These are phyloP conservation scores for Drosophila koepferae DNA, from an alignment of 2,888 invertebrate genomes.

Conservation along the genomic window DNA sequence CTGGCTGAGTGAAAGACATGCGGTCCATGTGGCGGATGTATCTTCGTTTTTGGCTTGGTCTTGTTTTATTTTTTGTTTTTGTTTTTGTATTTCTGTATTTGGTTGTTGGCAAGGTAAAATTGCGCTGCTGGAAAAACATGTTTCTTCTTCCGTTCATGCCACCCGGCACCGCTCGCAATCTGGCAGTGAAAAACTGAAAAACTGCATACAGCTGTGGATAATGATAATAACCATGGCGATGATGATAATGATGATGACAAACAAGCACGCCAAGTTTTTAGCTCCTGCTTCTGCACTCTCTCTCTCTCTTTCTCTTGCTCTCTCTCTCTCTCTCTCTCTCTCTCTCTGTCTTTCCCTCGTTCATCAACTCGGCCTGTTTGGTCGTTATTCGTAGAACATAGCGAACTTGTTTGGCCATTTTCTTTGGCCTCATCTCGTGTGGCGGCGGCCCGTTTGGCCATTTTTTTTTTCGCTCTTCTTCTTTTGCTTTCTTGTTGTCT, in stretches of 20 bases:
- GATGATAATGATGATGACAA: constrained; percentile 53
- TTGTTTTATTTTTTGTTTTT: constrained; percentile 16
- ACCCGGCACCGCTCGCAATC: constrained; percentile 8
- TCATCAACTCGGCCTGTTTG: constrained; percentile 19
- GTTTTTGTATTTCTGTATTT: constrained; percentile 36
- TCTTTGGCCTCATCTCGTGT: constrained; percentile 49
- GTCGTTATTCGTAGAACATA: constrained; percentile 60
- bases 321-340: not conserved
- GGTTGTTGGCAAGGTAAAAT: constrained; percentile 65
- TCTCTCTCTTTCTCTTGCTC: not conserved
- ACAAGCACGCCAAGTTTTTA: constrained; percentile 74
- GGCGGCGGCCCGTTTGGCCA: constrained; percentile 69
- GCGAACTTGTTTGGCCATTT: constrained; percentile 69
- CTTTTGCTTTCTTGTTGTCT: constrained; percentile 52
- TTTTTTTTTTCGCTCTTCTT: constrained; percentile 52
- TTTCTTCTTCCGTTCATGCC: constrained; percentile 47
- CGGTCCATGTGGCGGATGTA: constrained; percentile 51
- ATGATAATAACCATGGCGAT: constrained; percentile 26
- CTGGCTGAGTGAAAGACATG: constrained; percentile 37
- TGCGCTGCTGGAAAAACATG: constrained; percentile 67
- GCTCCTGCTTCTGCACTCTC: constrained; percentile 6
- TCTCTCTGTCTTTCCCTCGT: not conserved
- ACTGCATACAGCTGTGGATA: constrained; percentile 34
- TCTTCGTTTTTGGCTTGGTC: constrained; percentile 53
- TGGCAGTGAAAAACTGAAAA: constrained; percentile 64